Conservation (phyloP, 2,888 invertebrate species). For the Tetheella fluctuosa region DNA sequence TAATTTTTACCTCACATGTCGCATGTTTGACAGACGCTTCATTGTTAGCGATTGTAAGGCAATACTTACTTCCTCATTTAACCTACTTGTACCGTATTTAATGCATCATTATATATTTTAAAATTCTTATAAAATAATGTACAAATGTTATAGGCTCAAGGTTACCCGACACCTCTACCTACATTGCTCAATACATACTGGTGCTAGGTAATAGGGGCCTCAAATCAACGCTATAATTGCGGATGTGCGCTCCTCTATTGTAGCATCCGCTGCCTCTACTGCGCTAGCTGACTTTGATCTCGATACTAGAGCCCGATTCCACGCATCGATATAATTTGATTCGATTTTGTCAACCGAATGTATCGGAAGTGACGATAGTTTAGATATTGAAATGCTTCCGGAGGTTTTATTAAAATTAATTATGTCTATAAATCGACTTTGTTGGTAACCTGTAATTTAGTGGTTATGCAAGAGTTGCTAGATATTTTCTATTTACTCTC, state of each 20-base stretch:
- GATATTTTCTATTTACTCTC: neutral
- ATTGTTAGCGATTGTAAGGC: too few species aligned
- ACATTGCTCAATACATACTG: constrained; percentile 13
- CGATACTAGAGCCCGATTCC: constrained; percentile 11
- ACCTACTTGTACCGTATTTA: too few species aligned
- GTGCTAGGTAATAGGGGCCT: constrained; percentile 39
- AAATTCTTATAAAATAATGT: too few species aligned
- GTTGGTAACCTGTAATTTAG: neutral
- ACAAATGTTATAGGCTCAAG: constrained; percentile 3
- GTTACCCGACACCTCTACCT: constrained; percentile 12
- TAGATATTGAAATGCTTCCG: constrained; percentile 10
- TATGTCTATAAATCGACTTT: neutral
- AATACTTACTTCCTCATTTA: too few species aligned
- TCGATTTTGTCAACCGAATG: constrained; percentile 31
- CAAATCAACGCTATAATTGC: constrained; percentile 37
- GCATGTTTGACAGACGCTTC: too few species aligned
- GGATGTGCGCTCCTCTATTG: constrained; percentile 38
- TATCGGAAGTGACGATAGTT: constrained; percentile 12
- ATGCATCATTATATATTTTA: too few species aligned
- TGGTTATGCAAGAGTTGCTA: neutral
- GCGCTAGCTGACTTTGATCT: constrained; percentile 12
- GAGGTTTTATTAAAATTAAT: neutral
- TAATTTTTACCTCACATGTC: too few species aligned
- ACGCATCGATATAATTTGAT: constrained; percentile 36
- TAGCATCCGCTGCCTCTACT: constrained; percentile 40